A percentile compares a stretch with the other conserved stretches of the same genome.
Conservation (phyloP, 2,797 vertebrate species). For the Clarias laeviceps region DNA sequence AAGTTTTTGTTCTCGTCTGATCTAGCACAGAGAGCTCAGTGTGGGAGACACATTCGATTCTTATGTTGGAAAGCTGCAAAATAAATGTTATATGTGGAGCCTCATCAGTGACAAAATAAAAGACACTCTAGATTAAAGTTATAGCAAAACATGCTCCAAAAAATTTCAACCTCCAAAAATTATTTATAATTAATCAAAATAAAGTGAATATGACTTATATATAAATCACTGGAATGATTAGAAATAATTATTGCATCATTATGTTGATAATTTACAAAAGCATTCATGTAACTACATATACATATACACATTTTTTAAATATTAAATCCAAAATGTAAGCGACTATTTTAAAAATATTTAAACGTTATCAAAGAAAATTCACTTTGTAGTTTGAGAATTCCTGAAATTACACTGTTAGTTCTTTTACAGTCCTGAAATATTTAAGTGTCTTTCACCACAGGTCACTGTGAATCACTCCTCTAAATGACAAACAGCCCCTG, state of each 20-base stretch:
- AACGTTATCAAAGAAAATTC: neutral
- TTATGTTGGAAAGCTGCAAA: neutral
- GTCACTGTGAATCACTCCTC: neutral
- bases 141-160: no score
- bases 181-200: neutral
- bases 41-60: neutral
- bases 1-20: no score
- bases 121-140: neutral
- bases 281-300: no score
- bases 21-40: no score
- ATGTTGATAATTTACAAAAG: no score
- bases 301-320: no score
- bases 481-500: conserved; percentile 7
- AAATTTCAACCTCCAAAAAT: neutral
- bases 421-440: neutral
- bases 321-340: neutral
- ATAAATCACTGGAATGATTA: no score
- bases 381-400: neutral
- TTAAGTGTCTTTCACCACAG: neutral
- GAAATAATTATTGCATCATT: no score
- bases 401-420: neutral
- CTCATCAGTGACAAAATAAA: neutral
- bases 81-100: neutral
- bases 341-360: neutral
- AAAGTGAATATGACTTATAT: no score